Evolutionary conservation across 1,140 invertebrate genomes (phyloP).

Genomic region (Oryctes rhinoceros): DNA sequence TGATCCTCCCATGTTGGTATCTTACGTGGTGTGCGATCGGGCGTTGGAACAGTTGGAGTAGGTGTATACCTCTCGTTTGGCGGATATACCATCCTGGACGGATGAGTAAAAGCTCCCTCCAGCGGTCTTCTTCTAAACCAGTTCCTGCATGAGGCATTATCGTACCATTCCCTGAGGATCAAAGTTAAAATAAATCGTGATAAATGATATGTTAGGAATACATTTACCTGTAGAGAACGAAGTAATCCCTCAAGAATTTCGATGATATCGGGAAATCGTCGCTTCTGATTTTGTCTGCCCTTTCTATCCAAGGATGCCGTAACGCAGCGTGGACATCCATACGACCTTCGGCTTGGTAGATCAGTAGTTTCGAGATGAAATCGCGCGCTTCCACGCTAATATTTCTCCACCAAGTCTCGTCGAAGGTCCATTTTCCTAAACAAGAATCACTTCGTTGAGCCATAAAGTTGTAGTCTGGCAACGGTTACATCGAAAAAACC

Average conservation of each 20-base stretch:
- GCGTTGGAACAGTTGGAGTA: constrained; percentile 71
- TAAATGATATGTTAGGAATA: too few relatives aligned
- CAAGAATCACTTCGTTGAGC: constrained; percentile 49
- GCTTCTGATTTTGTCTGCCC: constrained; percentile 69
- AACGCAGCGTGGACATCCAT: constrained; percentile 83
- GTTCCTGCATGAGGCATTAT: constrained; percentile 85
- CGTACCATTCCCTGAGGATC: constrained; percentile 81
- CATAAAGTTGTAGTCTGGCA: neutral
- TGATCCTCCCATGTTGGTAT: constrained; percentile 73
- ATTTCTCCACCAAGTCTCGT: constrained; percentile 70
- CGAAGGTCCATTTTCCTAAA: constrained; percentile 72
- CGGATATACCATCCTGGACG: constrained; percentile 94
- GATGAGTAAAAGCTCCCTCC: constrained; percentile 84
- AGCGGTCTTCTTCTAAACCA: constrained; percentile 85
- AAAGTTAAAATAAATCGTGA: constrained; percentile 42
- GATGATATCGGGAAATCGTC: constrained; percentile 79
- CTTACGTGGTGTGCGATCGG: constrained; percentile 58
- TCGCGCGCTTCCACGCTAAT: constrained; percentile 85
- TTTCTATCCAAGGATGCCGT: constrained; percentile 87
- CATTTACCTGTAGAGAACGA: constrained; percentile 72
- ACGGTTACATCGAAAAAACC: too few relatives aligned
- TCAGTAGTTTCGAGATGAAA: constrained; percentile 84
- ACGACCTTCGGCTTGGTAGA: constrained; percentile 76
- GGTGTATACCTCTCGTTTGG: constrained; percentile 83
- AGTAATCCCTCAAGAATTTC: constrained; percentile 79